Conservation (phyloP, 2,113 vertebrate genomes). For the Siniperca chuatsi region DNA sequence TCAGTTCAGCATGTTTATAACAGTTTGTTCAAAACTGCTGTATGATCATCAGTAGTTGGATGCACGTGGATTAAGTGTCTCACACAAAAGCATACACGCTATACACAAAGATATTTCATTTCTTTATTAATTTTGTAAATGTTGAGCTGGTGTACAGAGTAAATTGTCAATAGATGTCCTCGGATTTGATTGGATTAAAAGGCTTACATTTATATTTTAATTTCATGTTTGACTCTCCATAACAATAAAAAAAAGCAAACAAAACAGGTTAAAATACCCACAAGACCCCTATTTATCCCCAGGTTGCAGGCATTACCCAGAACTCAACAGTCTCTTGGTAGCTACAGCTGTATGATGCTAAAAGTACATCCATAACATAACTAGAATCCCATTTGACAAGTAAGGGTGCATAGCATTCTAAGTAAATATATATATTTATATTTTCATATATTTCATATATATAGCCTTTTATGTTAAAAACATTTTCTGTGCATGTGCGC, state of each 20-base stretch:
- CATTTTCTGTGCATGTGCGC: conserved; percentile 88
- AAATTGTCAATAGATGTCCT: conserved; percentile 86
- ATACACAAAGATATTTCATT: conserved; percentile 82
- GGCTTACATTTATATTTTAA: conserved; percentile 83
- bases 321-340: conserved; percentile 85
- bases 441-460: conserved; percentile 79
- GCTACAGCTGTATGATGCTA: conserved; percentile 86
- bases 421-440: conserved; percentile 86
- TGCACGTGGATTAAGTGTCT: not conserved
- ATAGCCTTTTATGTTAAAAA: conserved; percentile 87
- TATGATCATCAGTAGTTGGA: not conserved
- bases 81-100: conserved; percentile 61
- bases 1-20: not conserved
- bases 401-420: conserved; percentile 90
- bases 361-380: conserved; percentile 89
- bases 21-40: not conserved
- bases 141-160: conserved; percentile 91
- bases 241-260: conserved; percentile 86
- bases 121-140: conserved; percentile 91
- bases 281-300: conserved; percentile 79
- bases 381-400: conserved; percentile 84
- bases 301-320: conserved; percentile 85
- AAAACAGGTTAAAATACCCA: conserved; percentile 84
- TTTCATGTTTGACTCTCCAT: conserved; percentile 81
- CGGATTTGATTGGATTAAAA: conserved; percentile 83